These are phyloP conservation scores for Thymallus thymallus DNA, from an alignment of 2,113 vertebrate genomes.

Conservation along the genomic window DNA sequence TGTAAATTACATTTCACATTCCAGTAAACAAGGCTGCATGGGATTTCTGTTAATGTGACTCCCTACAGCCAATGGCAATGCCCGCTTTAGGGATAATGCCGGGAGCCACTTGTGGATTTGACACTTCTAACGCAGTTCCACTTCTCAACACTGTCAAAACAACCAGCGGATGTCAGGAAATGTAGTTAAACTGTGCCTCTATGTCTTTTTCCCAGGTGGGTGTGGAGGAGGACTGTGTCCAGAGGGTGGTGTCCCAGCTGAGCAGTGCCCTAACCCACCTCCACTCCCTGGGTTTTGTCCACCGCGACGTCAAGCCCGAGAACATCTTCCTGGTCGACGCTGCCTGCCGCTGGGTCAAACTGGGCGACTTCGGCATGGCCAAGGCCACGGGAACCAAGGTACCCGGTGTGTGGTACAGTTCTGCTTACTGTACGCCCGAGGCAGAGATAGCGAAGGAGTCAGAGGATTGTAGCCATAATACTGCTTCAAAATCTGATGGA, in stretches of 20 bases:
- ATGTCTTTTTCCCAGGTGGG: constrained; percentile 47
- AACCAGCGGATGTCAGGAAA: not conserved
- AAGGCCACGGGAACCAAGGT: constrained; percentile 73
- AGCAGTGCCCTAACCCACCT: constrained; percentile 82
- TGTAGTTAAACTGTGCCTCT: not conserved
- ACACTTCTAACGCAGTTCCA: no score
- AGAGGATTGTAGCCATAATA: constrained; percentile 27
- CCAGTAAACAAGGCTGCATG: no score
- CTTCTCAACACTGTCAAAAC: no score
- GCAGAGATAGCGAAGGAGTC: constrained; percentile 63
- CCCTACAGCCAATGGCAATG: no score
- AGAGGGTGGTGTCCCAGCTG: constrained; percentile 79
- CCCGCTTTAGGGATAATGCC: no score
- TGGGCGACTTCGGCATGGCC: constrained; percentile 86
- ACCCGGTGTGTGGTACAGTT: constrained; percentile 74
- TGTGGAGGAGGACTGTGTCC: constrained; percentile 75
- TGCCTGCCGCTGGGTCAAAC: constrained; percentile 78
- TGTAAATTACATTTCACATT: no score
- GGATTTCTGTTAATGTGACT: no score
- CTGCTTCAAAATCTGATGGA: not conserved
- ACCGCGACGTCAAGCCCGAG: constrained; percentile 87
- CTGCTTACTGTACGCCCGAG: constrained; percentile 82
- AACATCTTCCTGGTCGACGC: constrained; percentile 86
- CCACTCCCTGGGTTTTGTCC: constrained; percentile 82
- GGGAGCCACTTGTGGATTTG: no score